phyloP scores from a whole-genome alignment of 2,888 invertebrate species.

The Empis stercorea region DNA sequence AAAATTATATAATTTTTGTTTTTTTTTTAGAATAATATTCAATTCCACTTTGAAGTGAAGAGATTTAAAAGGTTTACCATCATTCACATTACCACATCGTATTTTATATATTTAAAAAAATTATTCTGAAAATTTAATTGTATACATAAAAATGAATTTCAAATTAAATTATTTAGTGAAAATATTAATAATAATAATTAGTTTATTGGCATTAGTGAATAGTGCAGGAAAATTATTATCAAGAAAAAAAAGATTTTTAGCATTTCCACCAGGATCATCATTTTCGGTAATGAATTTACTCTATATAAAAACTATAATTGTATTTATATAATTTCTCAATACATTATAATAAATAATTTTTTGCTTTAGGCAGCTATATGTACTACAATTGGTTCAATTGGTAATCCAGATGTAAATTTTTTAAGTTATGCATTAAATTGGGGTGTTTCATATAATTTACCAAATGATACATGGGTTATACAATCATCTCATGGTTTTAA shows the following conservation, averaged over 20 bases:
- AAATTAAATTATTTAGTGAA: neutral
- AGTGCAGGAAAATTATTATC: slow-evolving; percentile 16
- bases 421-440: slow-evolving; percentile 55
- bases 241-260: slow-evolving; percentile 38
- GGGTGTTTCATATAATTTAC: slow-evolving; percentile 54
- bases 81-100: no score
- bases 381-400: slow-evolving; percentile 45
- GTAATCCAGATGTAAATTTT: slow-evolving; percentile 43
- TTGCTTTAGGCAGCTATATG: slow-evolving; percentile 41
- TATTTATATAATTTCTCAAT: no score
- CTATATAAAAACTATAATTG: no score
- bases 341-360: no score
- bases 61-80: slow-evolving; percentile 10
- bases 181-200: neutral
- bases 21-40: slow-evolving; percentile 1
- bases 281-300: slow-evolving; percentile 43
- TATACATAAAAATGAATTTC: neutral
- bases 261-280: slow-evolving; percentile 44
- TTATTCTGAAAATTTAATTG: neutral
- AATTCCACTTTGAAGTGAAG: slow-evolving; percentile 21
- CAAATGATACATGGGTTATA: slow-evolving; percentile 42
- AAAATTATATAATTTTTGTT: no score
- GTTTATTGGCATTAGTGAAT: neutral
- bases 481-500: slow-evolving; percentile 29
- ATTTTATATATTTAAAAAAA: neutral